Evolutionary conservation across 2,113 vertebrate species (phyloP).

Genomic region (Limanda limanda): DNA sequence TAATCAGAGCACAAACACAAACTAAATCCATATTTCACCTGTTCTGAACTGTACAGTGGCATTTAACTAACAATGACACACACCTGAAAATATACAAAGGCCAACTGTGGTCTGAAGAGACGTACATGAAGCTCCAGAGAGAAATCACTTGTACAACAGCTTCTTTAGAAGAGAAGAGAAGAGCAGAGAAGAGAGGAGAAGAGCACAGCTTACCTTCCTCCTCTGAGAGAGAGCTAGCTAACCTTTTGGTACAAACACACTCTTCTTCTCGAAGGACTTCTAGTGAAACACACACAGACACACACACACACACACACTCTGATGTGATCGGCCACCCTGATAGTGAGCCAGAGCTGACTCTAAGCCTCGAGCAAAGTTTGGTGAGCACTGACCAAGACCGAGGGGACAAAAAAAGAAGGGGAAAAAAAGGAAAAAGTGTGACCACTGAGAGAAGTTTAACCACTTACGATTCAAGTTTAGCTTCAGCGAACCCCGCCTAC

Average conservation of each 20-base stretch:
- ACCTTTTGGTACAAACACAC: conserved; percentile 56
- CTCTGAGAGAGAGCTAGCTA: conserved; percentile 53
- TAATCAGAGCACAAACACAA: conserved; percentile 51
- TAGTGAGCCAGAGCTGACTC: conserved; percentile 63
- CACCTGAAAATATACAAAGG: conserved; percentile 30
- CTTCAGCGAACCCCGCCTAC: conserved; percentile 82
- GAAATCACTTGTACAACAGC: not conserved
- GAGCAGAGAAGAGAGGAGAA: conserved; percentile 7
- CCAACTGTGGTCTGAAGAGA: conserved; percentile 21
- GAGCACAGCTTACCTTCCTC: conserved; percentile 71
- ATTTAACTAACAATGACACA: conserved; percentile 9
- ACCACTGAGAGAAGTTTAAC: conserved; percentile 77
- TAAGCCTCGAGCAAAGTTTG: conserved; percentile 83
- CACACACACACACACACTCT: conserved; percentile 29
- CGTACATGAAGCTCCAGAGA: not conserved
- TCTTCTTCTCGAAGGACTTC: conserved; percentile 44
- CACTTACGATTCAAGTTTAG: conserved; percentile 79
- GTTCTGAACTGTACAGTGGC: conserved; percentile 28
- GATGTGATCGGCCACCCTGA: conserved; percentile 75
- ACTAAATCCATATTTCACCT: conserved; percentile 56
- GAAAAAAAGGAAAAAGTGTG: conserved; percentile 63
- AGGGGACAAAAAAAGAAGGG: conserved; percentile 51
- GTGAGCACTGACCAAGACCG: conserved; percentile 76
- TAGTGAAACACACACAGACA: conserved; percentile 26
- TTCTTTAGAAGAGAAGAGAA: conserved; percentile 9